A percentile compares a stretch with the other conserved stretches of the same genome.
phyloP scores from a whole-genome alignment of 2,797 vertebrate species.

The Muscicapa comitata region DNA sequence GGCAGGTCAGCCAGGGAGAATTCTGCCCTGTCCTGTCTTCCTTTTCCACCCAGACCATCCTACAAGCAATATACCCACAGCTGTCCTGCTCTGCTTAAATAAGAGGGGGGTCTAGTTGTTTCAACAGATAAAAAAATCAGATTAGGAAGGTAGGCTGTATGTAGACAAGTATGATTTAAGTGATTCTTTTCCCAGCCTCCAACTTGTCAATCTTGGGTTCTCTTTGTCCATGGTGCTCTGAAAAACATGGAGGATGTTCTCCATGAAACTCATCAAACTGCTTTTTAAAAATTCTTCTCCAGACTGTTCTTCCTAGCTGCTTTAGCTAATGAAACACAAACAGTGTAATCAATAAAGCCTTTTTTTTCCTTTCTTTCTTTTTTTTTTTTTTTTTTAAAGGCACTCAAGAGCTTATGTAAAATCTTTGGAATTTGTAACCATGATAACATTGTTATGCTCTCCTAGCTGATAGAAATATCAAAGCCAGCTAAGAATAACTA shows the following conservation, averaged over 20 bases:
- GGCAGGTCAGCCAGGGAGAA: not conserved
- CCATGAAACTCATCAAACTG: not conserved
- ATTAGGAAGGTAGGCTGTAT: not conserved
- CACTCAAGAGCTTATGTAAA: constrained; percentile 39
- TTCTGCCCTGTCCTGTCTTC: not conserved
- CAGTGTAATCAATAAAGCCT: constrained; percentile 5
- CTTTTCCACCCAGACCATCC: not conserved
- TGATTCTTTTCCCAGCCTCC: not conserved
- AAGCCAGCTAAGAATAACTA: constrained; percentile 67
- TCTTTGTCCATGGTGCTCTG: not conserved
- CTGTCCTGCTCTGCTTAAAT: not conserved
- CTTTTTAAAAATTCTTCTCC: not conserved
- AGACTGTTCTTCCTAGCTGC: not conserved
- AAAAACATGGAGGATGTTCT: not conserved
- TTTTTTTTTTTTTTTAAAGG: not conserved
- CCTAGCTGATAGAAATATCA: constrained; percentile 61
- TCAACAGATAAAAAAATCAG: not conserved
- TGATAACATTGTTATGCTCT: constrained; percentile 64
- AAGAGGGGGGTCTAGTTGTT: not conserved
- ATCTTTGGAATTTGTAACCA: constrained; percentile 62
- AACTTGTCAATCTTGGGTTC: not conserved
- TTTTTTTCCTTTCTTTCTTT: not conserved
- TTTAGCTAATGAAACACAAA: constrained; percentile 4
- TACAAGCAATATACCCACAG: fast-evolving
- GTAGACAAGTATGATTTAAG: not conserved